These are phyloP conservation scores for Drosophila persimilis DNA, from an alignment of 1,140 invertebrate genomes.

Conservation along the genomic window DNA sequence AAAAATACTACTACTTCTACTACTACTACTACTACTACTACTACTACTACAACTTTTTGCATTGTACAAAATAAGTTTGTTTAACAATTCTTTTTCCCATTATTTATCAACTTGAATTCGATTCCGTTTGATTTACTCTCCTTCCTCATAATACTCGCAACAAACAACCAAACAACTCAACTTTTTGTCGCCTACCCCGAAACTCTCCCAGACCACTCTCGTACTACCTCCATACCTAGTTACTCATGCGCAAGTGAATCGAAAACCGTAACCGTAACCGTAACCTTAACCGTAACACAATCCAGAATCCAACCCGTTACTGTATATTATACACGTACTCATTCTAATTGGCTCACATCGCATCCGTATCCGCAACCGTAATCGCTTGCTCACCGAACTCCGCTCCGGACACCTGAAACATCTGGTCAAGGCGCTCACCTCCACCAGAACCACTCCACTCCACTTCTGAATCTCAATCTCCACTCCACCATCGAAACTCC, in stretches of 20 bases:
- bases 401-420: conserved; percentile 3
- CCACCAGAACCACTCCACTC: conserved; percentile 38
- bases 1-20: conserved; percentile 52
- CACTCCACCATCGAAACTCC: conserved; percentile 37
- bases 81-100: conserved; percentile 66
- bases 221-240: conserved; percentile 52
- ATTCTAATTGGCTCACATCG: conserved; percentile 40
- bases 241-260: conserved; percentile 43
- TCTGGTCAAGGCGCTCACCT: conserved; percentile 14
- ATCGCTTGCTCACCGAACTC: conserved; percentile 46
- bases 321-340: conserved; percentile 41
- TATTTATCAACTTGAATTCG: conserved; percentile 62
- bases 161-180: conserved; percentile 54
- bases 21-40: conserved; percentile 45
- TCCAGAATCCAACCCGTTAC: conserved; percentile 46
- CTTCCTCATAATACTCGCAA: conserved; percentile 45
- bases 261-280: conserved; percentile 28
- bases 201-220: conserved; percentile 36
- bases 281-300: conserved; percentile 22
- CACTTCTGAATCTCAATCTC: conserved; percentile 24
- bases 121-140: conserved; percentile 71
- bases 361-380: conserved; percentile 23
- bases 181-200: conserved; percentile 52
- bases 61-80: conserved; percentile 77
- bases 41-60: conserved; percentile 65